Evolutionary conservation across 2,113 vertebrate species (phyloP).

Genomic region (Ornithorhynchus anatinus): DNA sequence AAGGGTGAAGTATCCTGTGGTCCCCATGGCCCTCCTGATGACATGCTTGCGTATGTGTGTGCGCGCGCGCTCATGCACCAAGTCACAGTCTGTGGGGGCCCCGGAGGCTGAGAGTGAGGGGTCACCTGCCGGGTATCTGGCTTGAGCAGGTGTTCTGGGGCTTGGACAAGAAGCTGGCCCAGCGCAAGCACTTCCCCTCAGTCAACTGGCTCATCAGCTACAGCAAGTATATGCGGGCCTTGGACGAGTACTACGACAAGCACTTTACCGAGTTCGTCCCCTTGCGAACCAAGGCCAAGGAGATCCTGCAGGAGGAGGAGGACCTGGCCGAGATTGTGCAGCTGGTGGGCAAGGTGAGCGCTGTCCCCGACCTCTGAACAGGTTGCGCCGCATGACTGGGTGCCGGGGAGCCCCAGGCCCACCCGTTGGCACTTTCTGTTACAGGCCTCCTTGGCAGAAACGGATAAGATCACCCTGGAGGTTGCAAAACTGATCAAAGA

Average conservation of each 20-base stretch:
- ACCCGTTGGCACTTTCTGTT: slow-evolving; percentile 6
- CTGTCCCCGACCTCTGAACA: background rate
- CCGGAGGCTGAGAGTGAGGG: too few species aligned
- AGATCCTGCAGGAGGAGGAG: slow-evolving; percentile 97
- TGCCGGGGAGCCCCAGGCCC: background rate
- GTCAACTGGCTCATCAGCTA: slow-evolving; percentile 99
- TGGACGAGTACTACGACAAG: slow-evolving; percentile 96
- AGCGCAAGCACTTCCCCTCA: slow-evolving; percentile 96
- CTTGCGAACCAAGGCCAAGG: slow-evolving; percentile 93
- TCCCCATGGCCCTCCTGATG: too few species aligned
- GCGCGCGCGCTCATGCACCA: too few species aligned
- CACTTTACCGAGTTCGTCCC: slow-evolving; percentile 96
- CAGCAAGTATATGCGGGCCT: slow-evolving; percentile 93
- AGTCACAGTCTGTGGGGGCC: too few species aligned
- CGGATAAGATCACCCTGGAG: slow-evolving; percentile 96
- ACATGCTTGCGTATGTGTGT: too few species aligned
- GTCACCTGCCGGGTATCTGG: too few species aligned
- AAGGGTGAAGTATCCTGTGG: too few species aligned
- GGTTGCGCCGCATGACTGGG: background rate
- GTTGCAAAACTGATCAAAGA: slow-evolving; percentile 98
- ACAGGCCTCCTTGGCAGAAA: slow-evolving; percentile 95
- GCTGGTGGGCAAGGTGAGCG: slow-evolving; percentile 93
- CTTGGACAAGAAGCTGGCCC: slow-evolving; percentile 96
- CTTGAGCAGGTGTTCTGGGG: slow-evolving; percentile 93
- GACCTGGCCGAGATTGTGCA: slow-evolving; percentile 97